phyloP scores from a whole-genome alignment of 2,797 vertebrate genomes.

The Liparis tanakae region DNA sequence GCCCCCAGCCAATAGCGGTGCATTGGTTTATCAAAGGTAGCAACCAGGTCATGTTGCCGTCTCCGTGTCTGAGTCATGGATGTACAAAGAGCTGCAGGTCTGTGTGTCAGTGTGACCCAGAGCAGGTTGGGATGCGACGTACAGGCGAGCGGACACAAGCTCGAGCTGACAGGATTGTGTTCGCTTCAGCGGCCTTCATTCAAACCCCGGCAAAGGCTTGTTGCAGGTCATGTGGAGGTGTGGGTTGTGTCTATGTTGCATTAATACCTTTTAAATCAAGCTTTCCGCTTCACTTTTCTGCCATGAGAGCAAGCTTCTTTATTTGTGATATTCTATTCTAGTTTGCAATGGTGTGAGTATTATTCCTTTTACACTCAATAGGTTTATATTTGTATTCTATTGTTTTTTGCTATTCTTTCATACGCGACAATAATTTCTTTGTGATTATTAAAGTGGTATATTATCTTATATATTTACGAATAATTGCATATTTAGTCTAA shows the following conservation, averaged over 20 bases:
- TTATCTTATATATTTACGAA: conserved; percentile 8
- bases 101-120: neutral
- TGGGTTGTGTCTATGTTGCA: neutral
- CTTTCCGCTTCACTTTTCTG: neutral
- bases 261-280: neutral
- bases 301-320: neutral
- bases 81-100: neutral
- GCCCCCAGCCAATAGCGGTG: neutral
- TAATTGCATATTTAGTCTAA: conserved; percentile 1
- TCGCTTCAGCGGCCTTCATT: neutral
- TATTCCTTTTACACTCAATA: neutral
- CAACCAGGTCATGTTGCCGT: neutral
- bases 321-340: neutral
- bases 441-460: neutral
- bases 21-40: neutral
- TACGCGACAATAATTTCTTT: neutral
- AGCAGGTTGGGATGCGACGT: neutral
- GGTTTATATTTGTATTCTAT: neutral
- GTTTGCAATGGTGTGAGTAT: neutral
- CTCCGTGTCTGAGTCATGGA: neutral
- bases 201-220: neutral
- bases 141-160: neutral
- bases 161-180: neutral
- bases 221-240: neutral
- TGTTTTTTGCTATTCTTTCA: neutral